phyloP scores from a whole-genome alignment of 2,888 invertebrate genomes.

The Philaethria dido region DNA sequence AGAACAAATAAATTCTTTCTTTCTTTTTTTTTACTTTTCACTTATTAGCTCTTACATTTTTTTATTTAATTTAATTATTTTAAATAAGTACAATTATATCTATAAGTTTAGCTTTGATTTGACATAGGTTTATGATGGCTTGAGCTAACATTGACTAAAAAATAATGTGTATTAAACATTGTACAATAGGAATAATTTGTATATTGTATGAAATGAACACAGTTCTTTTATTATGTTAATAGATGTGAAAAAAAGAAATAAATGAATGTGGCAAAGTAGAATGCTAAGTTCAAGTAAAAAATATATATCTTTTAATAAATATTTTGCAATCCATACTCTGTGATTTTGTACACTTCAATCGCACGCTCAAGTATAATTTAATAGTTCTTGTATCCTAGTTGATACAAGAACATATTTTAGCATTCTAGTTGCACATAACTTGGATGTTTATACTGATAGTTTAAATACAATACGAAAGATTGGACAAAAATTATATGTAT shows the following conservation, averaged over 20 bases:
- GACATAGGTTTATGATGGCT: neutral
- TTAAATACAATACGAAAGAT: neutral
- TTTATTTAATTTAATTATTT: slow-evolving; percentile 15
- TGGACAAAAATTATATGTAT: neutral
- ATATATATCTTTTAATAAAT: neutral
- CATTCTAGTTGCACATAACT: neutral
- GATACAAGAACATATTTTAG: neutral
- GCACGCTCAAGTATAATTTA: neutral
- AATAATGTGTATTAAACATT: neutral
- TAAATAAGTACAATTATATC: slow-evolving; percentile 7
- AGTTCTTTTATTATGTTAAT: slow-evolving; percentile 2
- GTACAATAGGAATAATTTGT: slow-evolving; percentile 12
- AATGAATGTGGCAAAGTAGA: slow-evolving; percentile 10
- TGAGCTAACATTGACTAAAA: slow-evolving; percentile 15
- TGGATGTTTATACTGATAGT: neutral
- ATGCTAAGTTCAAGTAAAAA: neutral
- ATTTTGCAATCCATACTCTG: neutral
- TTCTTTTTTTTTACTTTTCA: neutral
- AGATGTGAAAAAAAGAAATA: neutral
- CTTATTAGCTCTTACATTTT: slow-evolving; percentile 16
- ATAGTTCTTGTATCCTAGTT: neutral
- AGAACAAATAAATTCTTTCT: slow-evolving; percentile 19
- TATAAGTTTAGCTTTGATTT: slow-evolving; percentile 9
- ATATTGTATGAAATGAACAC: slow-evolving; percentile 34
- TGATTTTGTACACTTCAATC: neutral